A percentile compares a stretch with the other conserved stretches of the same genome.
Conservation (phyloP, 2,797 vertebrate species). For the Gallinago nigripennis region DNA sequence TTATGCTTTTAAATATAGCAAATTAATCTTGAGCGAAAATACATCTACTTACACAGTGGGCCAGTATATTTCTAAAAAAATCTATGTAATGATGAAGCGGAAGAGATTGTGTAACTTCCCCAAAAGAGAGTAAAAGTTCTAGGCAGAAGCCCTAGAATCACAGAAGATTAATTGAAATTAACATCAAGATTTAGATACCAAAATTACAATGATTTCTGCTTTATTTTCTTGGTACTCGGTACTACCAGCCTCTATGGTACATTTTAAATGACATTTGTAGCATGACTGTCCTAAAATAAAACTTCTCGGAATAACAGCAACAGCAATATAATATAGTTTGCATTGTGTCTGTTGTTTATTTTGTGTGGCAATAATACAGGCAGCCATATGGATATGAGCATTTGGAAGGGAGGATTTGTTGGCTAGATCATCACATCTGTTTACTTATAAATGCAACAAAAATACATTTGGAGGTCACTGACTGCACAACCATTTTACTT, state of each 20-base stretch:
- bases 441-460: slow-evolving; percentile 58
- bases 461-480: slow-evolving; percentile 59
- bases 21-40: neutral
- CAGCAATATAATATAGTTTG: neutral
- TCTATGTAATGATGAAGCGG: neutral
- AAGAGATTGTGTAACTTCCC: neutral
- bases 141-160: neutral
- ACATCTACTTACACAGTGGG: fast-evolving
- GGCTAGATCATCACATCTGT: slow-evolving; percentile 64
- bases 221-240: neutral
- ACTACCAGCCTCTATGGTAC: neutral
- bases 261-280: neutral
- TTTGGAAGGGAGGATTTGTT: slow-evolving; percentile 70
- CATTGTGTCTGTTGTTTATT: slow-evolving; percentile 49
- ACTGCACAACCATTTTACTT: slow-evolving; percentile 5
- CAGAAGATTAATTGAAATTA: neutral
- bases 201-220: neutral
- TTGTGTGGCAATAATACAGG: slow-evolving; percentile 36
- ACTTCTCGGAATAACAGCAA: slow-evolving; percentile 5
- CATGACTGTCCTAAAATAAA: slow-evolving; percentile 27
- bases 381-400: slow-evolving; percentile 60
- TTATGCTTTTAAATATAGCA: neutral
- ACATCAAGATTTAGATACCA: neutral
- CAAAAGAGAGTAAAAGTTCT: neutral
- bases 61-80: fast-evolving